Conservation (phyloP, 1,140 invertebrate genomes). For the Eriocheir sinensis region DNA sequence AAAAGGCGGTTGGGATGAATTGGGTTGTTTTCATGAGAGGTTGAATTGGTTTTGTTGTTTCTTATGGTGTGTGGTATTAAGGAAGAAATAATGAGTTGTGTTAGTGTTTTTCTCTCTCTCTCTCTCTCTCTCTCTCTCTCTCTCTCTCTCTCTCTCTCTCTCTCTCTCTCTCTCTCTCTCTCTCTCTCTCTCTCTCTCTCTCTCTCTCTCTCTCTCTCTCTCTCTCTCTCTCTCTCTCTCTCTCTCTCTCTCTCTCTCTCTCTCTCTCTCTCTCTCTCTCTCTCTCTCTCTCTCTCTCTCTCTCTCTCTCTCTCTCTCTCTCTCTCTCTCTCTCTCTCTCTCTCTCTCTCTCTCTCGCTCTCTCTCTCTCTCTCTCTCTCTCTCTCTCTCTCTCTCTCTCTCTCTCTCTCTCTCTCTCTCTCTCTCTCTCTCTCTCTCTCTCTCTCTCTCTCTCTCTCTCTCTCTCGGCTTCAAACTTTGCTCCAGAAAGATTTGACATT, state of each 20-base stretch:
- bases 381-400: constrained; percentile 5
- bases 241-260: not conserved
- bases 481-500: constrained; percentile 60
- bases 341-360: not conserved
- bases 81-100: not conserved
- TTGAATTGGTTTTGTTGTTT: not conserved
- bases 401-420: constrained; percentile 20
- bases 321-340: not conserved
- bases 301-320: not conserved
- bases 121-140: not conserved
- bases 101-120: not conserved
- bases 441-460: constrained; percentile 34
- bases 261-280: not conserved
- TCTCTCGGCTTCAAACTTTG: not conserved
- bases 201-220: not conserved
- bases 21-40: no score
- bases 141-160: no score
- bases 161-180: no score
- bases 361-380: not conserved
- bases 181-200: no score
- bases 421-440: not conserved
- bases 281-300: not conserved
- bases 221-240: not conserved
- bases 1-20: no score
- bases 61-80: not conserved